Base-by-base conservation (phyloP, 2,888 invertebrate species). In the Blastobasis lacticolella region DNA sequence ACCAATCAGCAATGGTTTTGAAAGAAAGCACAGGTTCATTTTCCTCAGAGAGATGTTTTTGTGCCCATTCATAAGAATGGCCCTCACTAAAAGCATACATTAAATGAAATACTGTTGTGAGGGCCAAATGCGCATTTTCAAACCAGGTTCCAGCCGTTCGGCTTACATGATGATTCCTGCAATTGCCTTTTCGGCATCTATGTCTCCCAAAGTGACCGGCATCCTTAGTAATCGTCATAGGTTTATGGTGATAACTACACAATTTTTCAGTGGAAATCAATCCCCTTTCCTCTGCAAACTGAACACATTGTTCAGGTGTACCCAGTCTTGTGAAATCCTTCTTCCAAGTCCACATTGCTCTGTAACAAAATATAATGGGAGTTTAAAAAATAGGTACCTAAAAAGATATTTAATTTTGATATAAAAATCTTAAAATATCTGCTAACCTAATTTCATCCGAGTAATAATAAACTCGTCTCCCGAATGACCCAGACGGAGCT, bases 281-380 rank as follows among this genome's bases (percentile, higher is more conserved):
- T 2, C 42, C 49, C n/a, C 36, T 10, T 37, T 52, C 52, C 9
- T 45, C 48, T 7, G 48, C 48, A 46, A 52, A 52, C 10, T 37
- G 6, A 9, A 52, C n/a, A 37, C 45, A 48, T 10, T 48, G 40
- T 6, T 45, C 48, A 3, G 38, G 6, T 5, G 48, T 51, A 6
- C 45, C 51, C 36, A 51, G n/a, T 10, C 9, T 37, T 4, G 8
- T 37, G 8, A 37, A 37, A 37, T 37, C 9, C 37, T 46, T 46
- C n/a, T 37, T n/a, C 46, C 37, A 46, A 37, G 23, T 37, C 46
- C 46, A 46, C 23, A 36, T 23, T 10, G 46, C 36, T 46, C 4
- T 40, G 9, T 40, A 6, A 40, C 6, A 40, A 40, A 40, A 8
- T 6, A 40, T 9, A 4, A 6, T 40, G 2, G 6, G 7, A 40